A percentile compares a stretch with the other conserved stretches of the same genome.
Evolutionary conservation across 2,113 vertebrate species (phyloP).

Genomic region (Suncus etruscus): DNA sequence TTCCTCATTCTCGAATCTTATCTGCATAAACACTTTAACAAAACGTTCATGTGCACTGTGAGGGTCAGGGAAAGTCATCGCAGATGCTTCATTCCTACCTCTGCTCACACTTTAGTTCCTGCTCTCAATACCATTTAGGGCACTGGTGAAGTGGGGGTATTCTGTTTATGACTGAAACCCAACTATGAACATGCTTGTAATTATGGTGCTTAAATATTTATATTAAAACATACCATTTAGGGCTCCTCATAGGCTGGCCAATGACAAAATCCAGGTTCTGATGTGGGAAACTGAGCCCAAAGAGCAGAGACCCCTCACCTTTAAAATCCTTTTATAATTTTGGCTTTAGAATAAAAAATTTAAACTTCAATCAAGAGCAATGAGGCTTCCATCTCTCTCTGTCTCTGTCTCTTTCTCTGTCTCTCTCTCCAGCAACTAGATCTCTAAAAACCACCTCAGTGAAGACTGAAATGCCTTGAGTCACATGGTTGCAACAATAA

Average conservation of each 20-base stretch:
- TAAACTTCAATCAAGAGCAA: constrained; percentile 37
- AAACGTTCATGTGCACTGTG: neutral
- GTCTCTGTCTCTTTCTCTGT: no score
- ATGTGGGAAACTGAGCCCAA: neutral
- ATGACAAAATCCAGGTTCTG: constrained; percentile 12
- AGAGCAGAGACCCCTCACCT: constrained; percentile 18
- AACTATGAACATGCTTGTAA: no score
- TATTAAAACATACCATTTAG: neutral
- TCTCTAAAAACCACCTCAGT: constrained; percentile 20
- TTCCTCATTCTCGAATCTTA: neutral
- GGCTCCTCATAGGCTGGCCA: neutral
- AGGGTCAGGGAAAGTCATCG: no score
- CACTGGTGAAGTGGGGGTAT: no score
- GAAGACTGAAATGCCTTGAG: constrained; percentile 22
- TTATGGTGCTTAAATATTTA: no score
- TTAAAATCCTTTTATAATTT: constrained; percentile 51
- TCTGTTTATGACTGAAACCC: no score
- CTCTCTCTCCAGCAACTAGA: neutral
- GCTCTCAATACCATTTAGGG: neutral
- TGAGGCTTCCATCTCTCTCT: neutral
- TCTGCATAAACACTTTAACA: neutral
- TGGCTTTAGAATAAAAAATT: constrained; percentile 62
- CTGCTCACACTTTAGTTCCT: no score
- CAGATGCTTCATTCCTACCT: neutral
- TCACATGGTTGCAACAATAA: neutral